Evolutionary conservation across 2,113 vertebrate species (phyloP).

Genomic region (Varanus salvator): DNA sequence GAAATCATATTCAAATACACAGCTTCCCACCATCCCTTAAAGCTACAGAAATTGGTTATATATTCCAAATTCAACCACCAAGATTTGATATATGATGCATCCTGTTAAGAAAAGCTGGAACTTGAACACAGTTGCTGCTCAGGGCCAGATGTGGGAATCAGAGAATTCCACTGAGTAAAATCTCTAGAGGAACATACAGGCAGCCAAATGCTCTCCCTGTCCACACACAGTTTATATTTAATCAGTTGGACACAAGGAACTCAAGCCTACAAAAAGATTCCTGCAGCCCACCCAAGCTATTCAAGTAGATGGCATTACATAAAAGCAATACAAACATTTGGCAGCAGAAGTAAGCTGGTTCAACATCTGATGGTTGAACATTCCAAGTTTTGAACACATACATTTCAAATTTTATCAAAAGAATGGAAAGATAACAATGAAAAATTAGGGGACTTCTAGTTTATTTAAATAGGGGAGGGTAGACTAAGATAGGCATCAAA

Average conservation of each 20-base stretch:
- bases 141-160: neutral
- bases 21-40: neutral
- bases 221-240: neutral
- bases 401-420: neutral
- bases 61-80: neutral
- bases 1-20: neutral
- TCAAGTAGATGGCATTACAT: neutral
- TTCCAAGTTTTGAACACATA: neutral
- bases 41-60: neutral
- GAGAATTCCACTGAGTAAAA: neutral
- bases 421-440: neutral
- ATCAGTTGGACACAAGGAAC: neutral
- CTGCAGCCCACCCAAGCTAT: too few relatives aligned
- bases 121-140: neutral
- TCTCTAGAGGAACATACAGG: neutral
- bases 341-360: accelerated
- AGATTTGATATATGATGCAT: too few relatives aligned
- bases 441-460: neutral
- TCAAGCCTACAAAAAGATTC: neutral
- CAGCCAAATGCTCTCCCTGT: neutral
- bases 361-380: neutral
- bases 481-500: neutral
- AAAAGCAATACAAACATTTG: neutral
- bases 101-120: neutral
- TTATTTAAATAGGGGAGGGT: neutral